Conservation (phyloP, 2,888 invertebrate species). For the Charanyca ferruginea region DNA sequence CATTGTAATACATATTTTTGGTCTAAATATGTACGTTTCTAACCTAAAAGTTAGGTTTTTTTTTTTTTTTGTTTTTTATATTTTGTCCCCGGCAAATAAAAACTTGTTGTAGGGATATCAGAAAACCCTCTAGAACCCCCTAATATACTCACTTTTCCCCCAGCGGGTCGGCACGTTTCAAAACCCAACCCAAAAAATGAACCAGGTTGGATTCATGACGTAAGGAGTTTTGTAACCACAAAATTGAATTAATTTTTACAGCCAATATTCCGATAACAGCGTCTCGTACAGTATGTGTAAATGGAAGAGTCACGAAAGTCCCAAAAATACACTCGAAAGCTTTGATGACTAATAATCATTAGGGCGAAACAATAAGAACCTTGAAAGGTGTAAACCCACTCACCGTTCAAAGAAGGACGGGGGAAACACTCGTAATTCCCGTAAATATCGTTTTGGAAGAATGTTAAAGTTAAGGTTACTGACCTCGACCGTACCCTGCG, state of each 20-base stretch:
- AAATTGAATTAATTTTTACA: constrained; percentile 4
- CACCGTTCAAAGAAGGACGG: constrained; percentile 92
- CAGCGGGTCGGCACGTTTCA: too few species aligned
- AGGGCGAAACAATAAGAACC: constrained; percentile 41
- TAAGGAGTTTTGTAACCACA: constrained; percentile 28
- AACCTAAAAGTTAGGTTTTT: too few species aligned
- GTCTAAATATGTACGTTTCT: too few species aligned
- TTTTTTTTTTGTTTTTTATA: too few species aligned
- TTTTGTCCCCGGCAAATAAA: too few species aligned
- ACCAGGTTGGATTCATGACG: constrained; percentile 46
- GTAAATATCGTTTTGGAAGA: constrained; percentile 96
- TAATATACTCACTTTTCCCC: too few species aligned
- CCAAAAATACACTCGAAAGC: constrained; percentile 42
- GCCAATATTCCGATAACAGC: background rate
- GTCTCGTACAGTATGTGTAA: background rate
- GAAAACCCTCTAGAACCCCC: too few species aligned
- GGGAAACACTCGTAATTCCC: constrained; percentile 95
- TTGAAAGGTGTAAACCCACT: constrained; percentile 71
- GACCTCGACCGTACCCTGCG: too few species aligned
- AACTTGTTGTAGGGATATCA: too few species aligned
- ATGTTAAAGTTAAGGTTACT: too few species aligned
- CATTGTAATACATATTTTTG: too few species aligned
- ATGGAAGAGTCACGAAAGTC: constrained; percentile 37
- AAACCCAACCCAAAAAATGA: too few species aligned
- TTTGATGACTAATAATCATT: constrained; percentile 67